Evolutionary conservation across 2,113 vertebrate genomes (phyloP), one percentile per base, ranked within the genome.

Genomic region (Bos taurus): DNA sequence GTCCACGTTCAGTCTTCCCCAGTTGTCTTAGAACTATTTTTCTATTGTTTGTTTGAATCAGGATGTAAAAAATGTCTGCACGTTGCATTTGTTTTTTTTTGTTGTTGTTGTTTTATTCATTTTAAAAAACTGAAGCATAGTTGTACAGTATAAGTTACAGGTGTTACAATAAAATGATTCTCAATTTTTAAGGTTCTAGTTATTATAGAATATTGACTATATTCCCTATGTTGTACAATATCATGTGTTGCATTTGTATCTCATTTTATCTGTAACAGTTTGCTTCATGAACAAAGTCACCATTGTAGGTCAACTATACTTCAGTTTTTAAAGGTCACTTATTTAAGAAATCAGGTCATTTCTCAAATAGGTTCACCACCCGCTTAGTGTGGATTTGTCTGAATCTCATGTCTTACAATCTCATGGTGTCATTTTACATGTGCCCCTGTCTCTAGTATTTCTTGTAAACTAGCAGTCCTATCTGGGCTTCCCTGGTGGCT

Each of bases 401-500:
- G 48, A 57, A 46, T 46, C 43, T 46, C 43, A 7, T 46, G 43
- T 46, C 43, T 21, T 26, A 19, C 46, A 96, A 30, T 94, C 77
- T 88, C 30, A 17, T 40, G 36, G 43, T 91, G 77, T n/a, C 86
- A 83, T 82, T 92, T 77, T 80, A 43, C n/a, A n/a, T 40, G 48
- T 59, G 64, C 54, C 78, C 81, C 33, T 96, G 78, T 97, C 83
- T 64, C 77, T 88, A 77, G 40, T 77, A 67, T 84, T 78, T 97
- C 62, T 77, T 86, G 7, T 59, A 57, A 91, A 88, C 16, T 80
- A 40, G 43, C 52, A 46, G 43, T 80, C 87, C 92, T 88, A 52
- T 80, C 84, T 84, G 71, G 36, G 23, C 23, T 43, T 43, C 36
- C 71, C 71, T 77, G 36, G 36, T 43, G 71, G 36, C 36, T 43